Evolutionary conservation across 37 sponge, comb jelly and placozoan species (phyloP), one percentile per base, ranked within the genome.

Genomic region (Theonella swinhoei): DNA sequence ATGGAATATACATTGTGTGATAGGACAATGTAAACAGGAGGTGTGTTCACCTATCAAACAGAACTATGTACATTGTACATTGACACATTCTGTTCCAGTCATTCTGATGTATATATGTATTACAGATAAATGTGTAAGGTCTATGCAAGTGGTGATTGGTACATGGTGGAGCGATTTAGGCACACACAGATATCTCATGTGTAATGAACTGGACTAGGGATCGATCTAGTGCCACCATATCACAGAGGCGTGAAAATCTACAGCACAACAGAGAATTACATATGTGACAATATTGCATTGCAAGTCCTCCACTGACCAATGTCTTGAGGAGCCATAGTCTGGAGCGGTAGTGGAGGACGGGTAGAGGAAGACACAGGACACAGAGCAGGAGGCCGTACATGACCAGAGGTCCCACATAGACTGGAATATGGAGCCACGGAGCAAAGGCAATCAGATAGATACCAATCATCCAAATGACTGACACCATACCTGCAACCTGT

Each of bases 401-500:
- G 54, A 62, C 47, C 36, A 84, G 35, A 64, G 88, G 88, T 20
- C 83, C 92, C 43, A 83, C 78, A 42, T 62, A 83, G 28, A 25
- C 66, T 7, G 89, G 89, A 23, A 80, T 80, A 68, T 47, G 0
- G 35, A 83, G 62, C 84, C 72, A 71, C 30, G 77, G 42, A 20
- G 89, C 39, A 65, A 83, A 83, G 38, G 83, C 64, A 0, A 77
- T 43, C 64, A 89, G 41, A 37, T 42, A 43, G 29, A 47, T 26
- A 33, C 89, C 84, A 36, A 78, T 32, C 4, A 77, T 25, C 7
- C 62, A 78, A 0, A 89, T 4, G 29, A 89, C 79, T 17, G 79
- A 83, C 9, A 89, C 30, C 74, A 83, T 28, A 61, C 83, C 83
- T 1, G 89, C 84, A 20, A 91, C 87, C 78, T 89, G 73, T n/a